Conservation (phyloP, 2,888 invertebrate species). For the Drosophila dives region DNA sequence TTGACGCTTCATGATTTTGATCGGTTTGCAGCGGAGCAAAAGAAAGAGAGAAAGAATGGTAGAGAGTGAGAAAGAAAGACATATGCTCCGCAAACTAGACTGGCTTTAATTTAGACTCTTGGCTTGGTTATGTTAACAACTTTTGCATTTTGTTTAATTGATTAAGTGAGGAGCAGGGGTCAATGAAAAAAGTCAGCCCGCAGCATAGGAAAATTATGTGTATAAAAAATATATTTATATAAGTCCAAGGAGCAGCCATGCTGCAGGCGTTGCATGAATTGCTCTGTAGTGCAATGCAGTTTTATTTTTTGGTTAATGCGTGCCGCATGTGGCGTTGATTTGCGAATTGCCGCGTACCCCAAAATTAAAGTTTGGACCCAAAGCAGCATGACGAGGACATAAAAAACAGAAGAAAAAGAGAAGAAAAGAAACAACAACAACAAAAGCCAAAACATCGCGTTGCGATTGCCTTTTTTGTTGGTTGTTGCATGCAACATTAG, state of each 20-base stretch:
- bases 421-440: not conserved
- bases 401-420: constrained; percentile 36
- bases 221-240: constrained; percentile 10
- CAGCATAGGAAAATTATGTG: constrained; percentile 13
- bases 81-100: constrained; percentile 18
- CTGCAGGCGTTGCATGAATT: constrained; percentile 30
- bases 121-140: constrained; percentile 30
- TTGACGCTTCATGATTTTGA: constrained; percentile 79
- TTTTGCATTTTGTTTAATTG: constrained; percentile 70
- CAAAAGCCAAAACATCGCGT: constrained; percentile 30
- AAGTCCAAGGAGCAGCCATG: constrained; percentile 12
- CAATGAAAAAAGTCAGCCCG: constrained; percentile 42
- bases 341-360: constrained; percentile 53
- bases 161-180: constrained; percentile 59
- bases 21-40: constrained; percentile 25
- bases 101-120: constrained; percentile 1
- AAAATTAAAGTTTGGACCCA: constrained; percentile 48
- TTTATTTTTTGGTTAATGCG: constrained; percentile 16
- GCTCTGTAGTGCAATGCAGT: constrained; percentile 28
- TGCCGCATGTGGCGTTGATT: constrained; percentile 66
- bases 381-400: constrained; percentile 60
- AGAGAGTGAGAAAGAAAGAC: constrained; percentile 4
- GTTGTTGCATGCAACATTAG: constrained; percentile 56
- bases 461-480: constrained; percentile 39
- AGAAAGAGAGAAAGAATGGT: too few species aligned